Evolutionary conservation across 1,140 invertebrate genomes (phyloP), one percentile per base, ranked within the genome.

Genomic region (Lutraria rhynchaena): DNA sequence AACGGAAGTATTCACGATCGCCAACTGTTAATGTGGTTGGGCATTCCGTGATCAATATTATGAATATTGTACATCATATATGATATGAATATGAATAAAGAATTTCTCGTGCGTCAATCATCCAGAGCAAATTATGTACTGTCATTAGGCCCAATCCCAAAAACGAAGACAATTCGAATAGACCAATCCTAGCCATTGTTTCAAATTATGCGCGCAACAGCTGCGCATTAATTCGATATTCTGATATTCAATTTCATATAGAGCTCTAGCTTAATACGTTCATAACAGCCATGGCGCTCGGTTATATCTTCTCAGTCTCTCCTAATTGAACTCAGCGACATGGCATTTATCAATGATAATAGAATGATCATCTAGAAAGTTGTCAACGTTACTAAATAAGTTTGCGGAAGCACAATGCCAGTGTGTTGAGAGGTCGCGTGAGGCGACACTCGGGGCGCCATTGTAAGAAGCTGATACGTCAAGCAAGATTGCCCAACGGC

Each of bases 341-440:
- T 22, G n/a, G 29, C 44, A 65, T 63, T 63, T 77, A 77, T 77
- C 74, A 65, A 57, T 35, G 61, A 77, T 77, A 77, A 77, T 77
- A 60, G 74, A 77, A 77, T 65, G 74, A 77, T 65, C 58, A 77
- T 65, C 74, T 65, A 19, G 37, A 41, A 15, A 15, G 58, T 53
- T 77, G 60, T 60, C 74, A 46, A 41, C 61, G 61, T 11, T 17
- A 60, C 63, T 46, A 77, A 60, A 77, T 77, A 65, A 49, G 74
- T 63, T 57, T 49, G 74, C 57, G 44, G 74, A 77, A 65, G 74
- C 74, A 65, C 61, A 63, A 65, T 46, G 37, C 46, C 37, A n/a
- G 35, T 63, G 17, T 19, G 24, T 24, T 13, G 31, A 37, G 37
- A 77, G 74, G 74, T 77, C 74, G 61, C 60, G 44, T 51, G 58